Base-by-base conservation (phyloP, 2,797 vertebrate species). In the Acanthis flammea region DNA sequence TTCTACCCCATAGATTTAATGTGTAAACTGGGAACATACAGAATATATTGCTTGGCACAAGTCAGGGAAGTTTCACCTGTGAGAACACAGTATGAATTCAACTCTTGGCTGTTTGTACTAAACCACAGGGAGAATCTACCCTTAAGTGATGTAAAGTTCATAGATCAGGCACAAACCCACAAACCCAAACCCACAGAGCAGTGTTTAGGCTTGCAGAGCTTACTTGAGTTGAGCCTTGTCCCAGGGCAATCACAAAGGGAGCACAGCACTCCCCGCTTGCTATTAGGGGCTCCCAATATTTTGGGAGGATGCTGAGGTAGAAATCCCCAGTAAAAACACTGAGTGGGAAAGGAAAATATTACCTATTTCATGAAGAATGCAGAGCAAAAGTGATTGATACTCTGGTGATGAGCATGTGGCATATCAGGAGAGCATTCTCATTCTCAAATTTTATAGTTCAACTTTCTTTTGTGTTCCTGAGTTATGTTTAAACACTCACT, bases 1-100 rank as follows among this genome's bases (percentile, higher is more conserved):
- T 96, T 95, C 92, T 95, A 77, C 78, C 88, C 91, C 57, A 73
- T 81, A 92, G 96, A 93, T 94, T 96, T 97, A 95, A 97, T 94
- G 86, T 90, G 96, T 83, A 97, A 96, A 96, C 94, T 95, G 92
- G 96, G 96, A 95, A 92, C 68, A 51, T 3, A 31, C 50, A 67
- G 93, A 92, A 70, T 94, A 97, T 95, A 88, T 95, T 97, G 95
- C 95, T 97, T 97, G 97, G 97, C 96, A 96, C 94, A 60, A 97
- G 91, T 81, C 92, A 86, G 90, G 6, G 4, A 93, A 87, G 94
- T 96, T 96, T 94, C 96, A 97, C 96, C 93, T 96, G 88, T 6
- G 62, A 92, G 95, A 97, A 92, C 95, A 84, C 86, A 63, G 80
- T 94, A 82, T 85, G 76, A 93, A 96, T 96, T 95, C 90, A 81